Evolutionary conservation across 2,797 vertebrate species (phyloP).

Genomic region (Gallinago stenura): DNA sequence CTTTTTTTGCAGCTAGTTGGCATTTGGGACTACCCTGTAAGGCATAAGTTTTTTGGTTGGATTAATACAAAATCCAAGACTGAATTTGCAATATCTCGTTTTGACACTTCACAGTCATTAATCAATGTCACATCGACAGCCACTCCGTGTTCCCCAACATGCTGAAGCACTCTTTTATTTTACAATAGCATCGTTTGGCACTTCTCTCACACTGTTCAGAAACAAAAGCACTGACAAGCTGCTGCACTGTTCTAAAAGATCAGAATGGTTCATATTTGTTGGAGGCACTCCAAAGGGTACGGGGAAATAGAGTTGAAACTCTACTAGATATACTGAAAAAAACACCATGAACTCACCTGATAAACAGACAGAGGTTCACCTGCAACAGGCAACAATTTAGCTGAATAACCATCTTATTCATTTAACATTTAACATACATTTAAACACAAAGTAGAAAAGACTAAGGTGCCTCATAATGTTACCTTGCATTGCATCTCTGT

Average conservation of each 20-base stretch:
- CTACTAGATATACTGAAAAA: not conserved
- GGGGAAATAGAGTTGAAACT: not conserved
- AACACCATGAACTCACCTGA: not conserved
- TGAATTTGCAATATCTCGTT: not conserved
- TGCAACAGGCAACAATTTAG: not conserved
- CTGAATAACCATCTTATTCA: not conserved
- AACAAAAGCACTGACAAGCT: slow-evolving; percentile 63
- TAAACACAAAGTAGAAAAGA: not conserved
- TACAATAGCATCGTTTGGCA: slow-evolving; percentile 28
- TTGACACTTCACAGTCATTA: slow-evolving; percentile 22
- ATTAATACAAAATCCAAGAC: slow-evolving; percentile 13
- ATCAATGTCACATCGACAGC: slow-evolving; percentile 23
- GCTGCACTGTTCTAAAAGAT: slow-evolving; percentile 21
- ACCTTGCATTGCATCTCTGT: not conserved
- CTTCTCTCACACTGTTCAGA: slow-evolving; percentile 39
- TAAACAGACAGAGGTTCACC: slow-evolving; percentile 1
- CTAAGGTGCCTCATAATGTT: not conserved
- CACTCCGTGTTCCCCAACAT: not conserved
- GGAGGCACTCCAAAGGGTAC: slow-evolving; percentile 26
- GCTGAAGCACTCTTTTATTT: slow-evolving; percentile 14
- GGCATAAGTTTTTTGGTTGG: not conserved
- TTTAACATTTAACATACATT: not conserved
- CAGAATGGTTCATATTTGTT: not conserved
- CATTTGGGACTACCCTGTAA: not conserved
- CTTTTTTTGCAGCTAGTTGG: not conserved